These are phyloP conservation scores for Polypedilum pembai DNA, from an alignment of 1,140 invertebrate species.

Conservation along the genomic window DNA sequence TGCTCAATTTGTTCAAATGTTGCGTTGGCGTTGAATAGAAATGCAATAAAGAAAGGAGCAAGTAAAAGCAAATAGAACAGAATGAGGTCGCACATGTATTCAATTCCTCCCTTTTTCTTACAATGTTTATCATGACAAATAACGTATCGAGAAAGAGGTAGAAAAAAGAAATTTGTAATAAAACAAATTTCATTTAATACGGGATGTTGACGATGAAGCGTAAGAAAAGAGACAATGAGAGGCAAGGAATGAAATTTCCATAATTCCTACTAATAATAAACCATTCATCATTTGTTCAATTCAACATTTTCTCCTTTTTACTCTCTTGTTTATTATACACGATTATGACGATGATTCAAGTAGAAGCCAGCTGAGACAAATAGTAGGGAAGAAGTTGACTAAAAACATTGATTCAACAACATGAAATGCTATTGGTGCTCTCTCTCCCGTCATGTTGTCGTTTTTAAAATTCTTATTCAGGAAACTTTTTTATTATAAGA, in stretches of 20 bases:
- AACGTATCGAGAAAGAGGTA: neutral
- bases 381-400: no score
- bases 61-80: neutral
- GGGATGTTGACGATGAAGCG: neutral
- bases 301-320: conserved; percentile 12
- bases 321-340: neutral
- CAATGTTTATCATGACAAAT: conserved; percentile 3
- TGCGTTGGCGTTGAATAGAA: neutral
- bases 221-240: neutral
- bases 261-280: conserved; percentile 1
- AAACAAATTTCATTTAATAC: conserved; percentile 7
- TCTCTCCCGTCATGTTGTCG: no score
- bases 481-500: no score
- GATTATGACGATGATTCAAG: neutral
- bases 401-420: no score
- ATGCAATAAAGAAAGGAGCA: neutral
- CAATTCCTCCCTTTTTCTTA: conserved; percentile 2
- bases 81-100: neutral
- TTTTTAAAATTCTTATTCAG: no score
- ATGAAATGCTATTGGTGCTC: no score
- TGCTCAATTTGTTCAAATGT: neutral
- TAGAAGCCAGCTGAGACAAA: neutral
- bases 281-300: conserved; percentile 15
- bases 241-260: conserved; percentile 5
- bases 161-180: conserved; percentile 1